Base-by-base conservation (phyloP, 2,797 vertebrate species). In the Synanceia verrucosa region DNA sequence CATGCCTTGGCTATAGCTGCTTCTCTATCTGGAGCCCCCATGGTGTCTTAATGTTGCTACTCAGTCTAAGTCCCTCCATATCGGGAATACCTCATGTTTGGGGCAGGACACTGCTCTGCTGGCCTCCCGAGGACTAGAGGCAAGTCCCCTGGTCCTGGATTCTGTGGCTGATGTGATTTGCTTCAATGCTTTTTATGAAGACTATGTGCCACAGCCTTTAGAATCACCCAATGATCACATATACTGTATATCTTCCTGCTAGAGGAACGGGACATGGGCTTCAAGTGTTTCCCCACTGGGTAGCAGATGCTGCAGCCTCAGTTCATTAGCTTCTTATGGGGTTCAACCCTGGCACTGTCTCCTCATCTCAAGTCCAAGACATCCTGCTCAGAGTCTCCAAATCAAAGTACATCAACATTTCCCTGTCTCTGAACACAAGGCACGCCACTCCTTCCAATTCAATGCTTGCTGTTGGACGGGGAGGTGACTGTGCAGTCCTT, bases 41-140 rank as follows among this genome's bases (percentile, higher is more conserved):
- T 97, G 96, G 96, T 95, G n/a, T n/a, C n/a, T n/a, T 28, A 97
- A 97, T 0, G 96, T 96, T 0, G 96, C 96, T 75, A 97, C 96
- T 31, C 95, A 96, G 65, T 93, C 95, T 69, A 97, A 97, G 81
- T 95, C 96, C 0, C 80, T 97, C 41, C 96, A 97, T 60, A 92
- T 97, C 0, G 96, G 95, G 0, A 96, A 97, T 0, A 96, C 96
- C 0, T 74, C 95, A 0, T 95, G 96, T 26, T 84, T 96, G 70
- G 96, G 96, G 10, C 69, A 97, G 1, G 96, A 97, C 81, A 96
- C 96, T 0, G 95, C 96, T 0, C 86, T 96, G 71, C 88, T 97
- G 85, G 96, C 96, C 0, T 95, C 95, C 51, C 82, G 92, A 6
- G 96, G 95, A 0, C 92, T 97, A 37, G 93, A 96, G 73, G 96